Evolutionary conservation across 2,888 invertebrate species (phyloP).

Genomic region (Glyphotaelius pellucidus): DNA sequence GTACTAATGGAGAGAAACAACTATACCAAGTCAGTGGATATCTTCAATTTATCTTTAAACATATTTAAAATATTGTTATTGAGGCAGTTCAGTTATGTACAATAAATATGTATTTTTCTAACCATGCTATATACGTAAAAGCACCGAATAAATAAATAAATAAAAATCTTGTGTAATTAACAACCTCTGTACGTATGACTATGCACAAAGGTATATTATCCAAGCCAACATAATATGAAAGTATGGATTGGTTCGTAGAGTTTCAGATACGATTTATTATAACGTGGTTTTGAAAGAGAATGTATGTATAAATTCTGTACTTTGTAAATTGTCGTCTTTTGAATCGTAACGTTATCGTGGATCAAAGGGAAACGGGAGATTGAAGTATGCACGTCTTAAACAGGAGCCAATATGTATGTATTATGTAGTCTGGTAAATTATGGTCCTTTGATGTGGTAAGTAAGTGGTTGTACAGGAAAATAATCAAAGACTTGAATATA

Average conservation of each 20-base stretch:
- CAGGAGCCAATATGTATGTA: not conserved
- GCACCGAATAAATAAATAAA: no score
- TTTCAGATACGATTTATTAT: not conserved
- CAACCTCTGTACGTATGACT: not conserved
- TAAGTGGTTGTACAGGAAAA: not conserved
- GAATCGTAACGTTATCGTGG: constrained; percentile 2
- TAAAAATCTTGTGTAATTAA: not conserved
- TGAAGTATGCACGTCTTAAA: constrained; percentile 7
- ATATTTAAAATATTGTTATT: no score
- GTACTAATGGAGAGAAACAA: no score
- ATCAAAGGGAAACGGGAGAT: not conserved
- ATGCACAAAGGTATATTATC: not conserved
- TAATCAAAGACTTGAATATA: no score
- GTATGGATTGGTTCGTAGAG: not conserved
- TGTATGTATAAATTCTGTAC: not conserved
- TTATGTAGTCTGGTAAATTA: not conserved
- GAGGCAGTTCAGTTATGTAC: no score
- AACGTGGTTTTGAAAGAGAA: not conserved
- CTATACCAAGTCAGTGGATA: no score
- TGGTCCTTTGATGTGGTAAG: not conserved
- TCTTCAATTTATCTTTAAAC: no score
- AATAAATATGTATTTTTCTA: no score
- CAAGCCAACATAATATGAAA: no score
- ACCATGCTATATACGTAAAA: no score
- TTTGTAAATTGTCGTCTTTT: not conserved